These are phyloP conservation scores for Noctua fimbriata DNA, from an alignment of 2,888 invertebrate genomes.

Conservation along the genomic window DNA sequence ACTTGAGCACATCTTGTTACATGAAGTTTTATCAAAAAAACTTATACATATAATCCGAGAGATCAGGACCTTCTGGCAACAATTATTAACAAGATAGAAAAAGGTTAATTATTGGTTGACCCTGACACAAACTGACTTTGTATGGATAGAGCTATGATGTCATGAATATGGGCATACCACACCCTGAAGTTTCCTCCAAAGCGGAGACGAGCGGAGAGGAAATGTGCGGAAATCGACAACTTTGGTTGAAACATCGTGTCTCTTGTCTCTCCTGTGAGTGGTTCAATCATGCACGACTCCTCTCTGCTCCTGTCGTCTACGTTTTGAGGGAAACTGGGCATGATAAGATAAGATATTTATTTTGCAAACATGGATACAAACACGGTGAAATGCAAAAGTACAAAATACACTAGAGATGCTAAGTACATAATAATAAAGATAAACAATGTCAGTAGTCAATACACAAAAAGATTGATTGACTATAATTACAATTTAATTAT, in stretches of 20 bases:
- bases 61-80: not conserved
- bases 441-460: too few species aligned
- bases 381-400: too few species aligned
- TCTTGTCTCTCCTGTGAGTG: not conserved
- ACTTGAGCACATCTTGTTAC: not conserved
- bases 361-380: too few species aligned
- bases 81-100: not conserved
- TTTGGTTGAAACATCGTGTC: not conserved
- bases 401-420: too few species aligned
- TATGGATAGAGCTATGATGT: not conserved
- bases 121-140: not conserved
- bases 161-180: not conserved
- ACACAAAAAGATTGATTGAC: too few species aligned
- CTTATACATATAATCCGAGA: not conserved
- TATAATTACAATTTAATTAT: too few species aligned
- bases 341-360: not conserved
- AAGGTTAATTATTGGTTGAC: not conserved
- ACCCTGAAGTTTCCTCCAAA: not conserved
- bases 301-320: not conserved
- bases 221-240: not conserved
- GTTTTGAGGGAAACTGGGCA: not conserved
- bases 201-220: not conserved
- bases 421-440: too few species aligned
- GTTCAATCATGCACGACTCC: not conserved
- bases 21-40: not conserved